Evolutionary conservation across 92 coral and sea anemone species (phyloP), one percentile per base, ranked within the genome.

Genomic region (Actinostola sp.): DNA sequence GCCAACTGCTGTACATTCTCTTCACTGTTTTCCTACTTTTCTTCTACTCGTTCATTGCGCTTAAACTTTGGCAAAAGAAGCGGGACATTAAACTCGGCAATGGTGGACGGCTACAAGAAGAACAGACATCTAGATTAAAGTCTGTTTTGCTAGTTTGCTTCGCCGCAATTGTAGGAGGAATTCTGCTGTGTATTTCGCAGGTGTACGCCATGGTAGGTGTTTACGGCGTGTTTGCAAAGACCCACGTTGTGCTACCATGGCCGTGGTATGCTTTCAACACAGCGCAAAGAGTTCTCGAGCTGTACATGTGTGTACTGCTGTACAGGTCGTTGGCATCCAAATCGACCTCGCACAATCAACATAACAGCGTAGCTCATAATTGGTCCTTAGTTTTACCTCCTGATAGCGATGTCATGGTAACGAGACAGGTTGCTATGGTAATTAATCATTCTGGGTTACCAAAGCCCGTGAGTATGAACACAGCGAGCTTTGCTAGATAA

Each of bases 221-320:
- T 10, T 86, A 86, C 23, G 92, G 96, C 8, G 78, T 76, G 50
- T 86, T 86, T 50, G 82, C 96, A 12, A 65, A 82, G 9, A 77
- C 67, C 13, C 75, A 28, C 2, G 29, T 10, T 52, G 92, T 86
- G 31, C 26, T 72, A 0, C 84, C 96, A 19, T 82, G 96, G 96
- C 96, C 96, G 10, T 90, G 96, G 96, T 79, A 71, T 64, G 84
- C 58, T 13, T 86, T 86, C 28, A 81, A 86, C 72, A 86, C 90
- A 13, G 52, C 54, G 41, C 77, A 82, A 30, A 36, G 96, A 42
- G 3, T 82, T 6, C 84, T 90, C 23, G 96, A 90, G 42, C 54
- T 86, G 30, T 86, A 79, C 63, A 77, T 90, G 89, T 51, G 72
- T 6, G 55, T 50, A 9, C 32, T 90, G 17, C 41, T 90, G 43